A percentile compares a stretch with the other conserved stretches of the same genome.
Conservation (phyloP, 2,888 invertebrate genomes). For the Mythimna pallens region DNA sequence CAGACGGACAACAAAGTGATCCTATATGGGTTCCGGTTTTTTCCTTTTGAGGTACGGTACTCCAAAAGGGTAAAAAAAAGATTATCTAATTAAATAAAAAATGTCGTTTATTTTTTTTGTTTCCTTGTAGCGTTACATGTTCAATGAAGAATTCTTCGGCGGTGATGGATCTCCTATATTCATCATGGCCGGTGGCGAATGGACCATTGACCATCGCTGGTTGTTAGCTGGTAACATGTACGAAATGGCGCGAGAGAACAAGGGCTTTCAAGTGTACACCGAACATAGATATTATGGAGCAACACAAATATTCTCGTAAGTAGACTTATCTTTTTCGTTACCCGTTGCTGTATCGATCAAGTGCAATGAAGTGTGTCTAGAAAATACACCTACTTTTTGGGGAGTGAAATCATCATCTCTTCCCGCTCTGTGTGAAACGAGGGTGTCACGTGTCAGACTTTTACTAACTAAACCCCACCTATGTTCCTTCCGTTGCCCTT, state of each 20-base stretch:
- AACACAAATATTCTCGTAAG: slow-evolving; percentile 93
- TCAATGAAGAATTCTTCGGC: slow-evolving; percentile 89
- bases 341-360: neutral
- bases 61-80: too few relatives aligned
- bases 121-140: slow-evolving; percentile 87
- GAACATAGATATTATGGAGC: slow-evolving; percentile 96
- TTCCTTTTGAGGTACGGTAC: too few relatives aligned
- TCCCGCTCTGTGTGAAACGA: too few relatives aligned
- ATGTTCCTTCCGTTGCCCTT: too few relatives aligned
- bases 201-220: slow-evolving; percentile 91
- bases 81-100: too few relatives aligned
- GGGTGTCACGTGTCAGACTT: too few relatives aligned
- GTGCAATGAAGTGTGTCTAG: neutral
- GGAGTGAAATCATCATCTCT: too few relatives aligned
- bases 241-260: slow-evolving; percentile 92
- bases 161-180: slow-evolving; percentile 91
- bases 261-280: slow-evolving; percentile 93
- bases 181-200: slow-evolving; percentile 94
- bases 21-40: too few relatives aligned
- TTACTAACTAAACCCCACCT: too few relatives aligned
- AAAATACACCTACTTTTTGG: too few relatives aligned
- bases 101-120: neutral
- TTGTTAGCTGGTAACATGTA: slow-evolving; percentile 92
- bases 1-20: too few relatives aligned
- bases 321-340: neutral